phyloP scores from a whole-genome alignment of 2,797 vertebrate species.

The Podargus strigoides region DNA sequence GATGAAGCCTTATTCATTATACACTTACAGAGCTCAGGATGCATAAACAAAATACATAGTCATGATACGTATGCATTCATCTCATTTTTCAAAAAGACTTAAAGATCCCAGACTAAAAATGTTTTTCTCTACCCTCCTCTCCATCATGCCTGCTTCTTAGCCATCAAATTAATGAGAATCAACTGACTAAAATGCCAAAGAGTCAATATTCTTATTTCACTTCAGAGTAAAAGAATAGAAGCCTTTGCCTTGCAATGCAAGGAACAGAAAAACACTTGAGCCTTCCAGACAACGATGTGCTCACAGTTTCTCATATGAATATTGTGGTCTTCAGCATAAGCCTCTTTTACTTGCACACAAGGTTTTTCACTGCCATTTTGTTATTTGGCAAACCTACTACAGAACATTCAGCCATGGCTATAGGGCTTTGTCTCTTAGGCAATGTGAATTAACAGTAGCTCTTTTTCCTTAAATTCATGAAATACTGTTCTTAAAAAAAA shows the following conservation, averaged over 20 bases:
- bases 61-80: background rate
- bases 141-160: background rate
- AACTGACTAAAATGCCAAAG: background rate
- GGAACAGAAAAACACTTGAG: background rate
- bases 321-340: background rate
- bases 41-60: background rate
- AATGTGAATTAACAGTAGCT: background rate
- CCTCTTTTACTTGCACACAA: background rate
- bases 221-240: background rate
- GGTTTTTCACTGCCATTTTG: background rate
- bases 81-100: background rate
- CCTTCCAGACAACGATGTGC: background rate
- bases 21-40: background rate
- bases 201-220: background rate
- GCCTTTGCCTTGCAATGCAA: background rate
- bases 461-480: background rate
- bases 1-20: conserved; percentile 28
- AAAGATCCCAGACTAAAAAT: background rate
- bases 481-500: background rate
- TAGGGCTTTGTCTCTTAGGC: background rate
- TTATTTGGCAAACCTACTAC: background rate
- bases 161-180: conserved; percentile 4
- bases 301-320: background rate
- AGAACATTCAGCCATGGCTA: background rate
- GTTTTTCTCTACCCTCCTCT: background rate